phyloP scores from a whole-genome alignment of 2,888 invertebrate species.

The Habroteleia sp. region DNA sequence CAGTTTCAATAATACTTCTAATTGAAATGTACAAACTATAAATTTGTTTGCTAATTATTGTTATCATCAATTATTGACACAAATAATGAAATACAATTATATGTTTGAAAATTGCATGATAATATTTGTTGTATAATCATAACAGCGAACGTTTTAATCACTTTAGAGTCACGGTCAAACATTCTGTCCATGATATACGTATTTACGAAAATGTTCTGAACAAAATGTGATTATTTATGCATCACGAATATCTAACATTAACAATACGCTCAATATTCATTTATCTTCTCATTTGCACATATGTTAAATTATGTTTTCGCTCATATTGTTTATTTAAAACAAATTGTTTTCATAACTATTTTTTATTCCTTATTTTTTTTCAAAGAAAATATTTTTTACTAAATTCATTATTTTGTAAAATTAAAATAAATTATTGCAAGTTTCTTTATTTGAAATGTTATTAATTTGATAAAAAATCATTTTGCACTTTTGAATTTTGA shows the following conservation, averaged over 20 bases:
- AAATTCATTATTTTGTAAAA: too few species aligned
- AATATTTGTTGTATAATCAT: constrained; percentile 39
- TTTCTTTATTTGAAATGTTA: too few species aligned
- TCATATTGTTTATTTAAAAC: too few species aligned
- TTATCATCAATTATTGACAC: constrained; percentile 26
- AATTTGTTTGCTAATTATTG: constrained; percentile 24
- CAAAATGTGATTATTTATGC: background rate
- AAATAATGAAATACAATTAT: constrained; percentile 37
- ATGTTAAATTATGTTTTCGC: too few species aligned
- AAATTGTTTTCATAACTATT: too few species aligned
- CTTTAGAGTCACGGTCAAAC: constrained; percentile 14
- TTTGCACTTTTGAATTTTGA: constrained; percentile 4
- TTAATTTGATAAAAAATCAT: constrained; percentile 3
- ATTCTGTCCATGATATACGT: constrained; percentile 6
- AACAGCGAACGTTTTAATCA: constrained; percentile 22
- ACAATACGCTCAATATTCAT: too few species aligned
- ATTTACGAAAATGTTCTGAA: background rate
- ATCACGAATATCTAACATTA: background rate
- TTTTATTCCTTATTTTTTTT: too few species aligned
- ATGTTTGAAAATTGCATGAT: constrained; percentile 34
- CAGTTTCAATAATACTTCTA: constrained; percentile 1
- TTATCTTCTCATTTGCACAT: too few species aligned
- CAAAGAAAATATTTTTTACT: too few species aligned
- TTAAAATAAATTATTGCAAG: too few species aligned
- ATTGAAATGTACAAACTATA: constrained; percentile 16